Conservation (phyloP, 2,797 vertebrate species). For the Enteromius afrohamiltoni region DNA sequence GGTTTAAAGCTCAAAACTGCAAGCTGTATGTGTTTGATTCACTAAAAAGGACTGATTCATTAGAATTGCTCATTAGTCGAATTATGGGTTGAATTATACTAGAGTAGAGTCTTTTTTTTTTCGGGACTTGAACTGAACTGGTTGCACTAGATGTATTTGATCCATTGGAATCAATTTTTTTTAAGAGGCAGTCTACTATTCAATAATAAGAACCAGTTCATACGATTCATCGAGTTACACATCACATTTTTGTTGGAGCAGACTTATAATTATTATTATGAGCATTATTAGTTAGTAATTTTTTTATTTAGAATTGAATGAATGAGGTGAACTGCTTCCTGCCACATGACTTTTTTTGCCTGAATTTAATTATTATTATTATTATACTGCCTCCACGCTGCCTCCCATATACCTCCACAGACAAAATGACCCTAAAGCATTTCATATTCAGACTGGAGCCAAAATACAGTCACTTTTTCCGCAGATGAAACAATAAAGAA, state of each 20-base stretch:
- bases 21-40: neutral
- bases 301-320: neutral
- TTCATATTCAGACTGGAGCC: neutral
- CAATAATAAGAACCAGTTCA: neutral
- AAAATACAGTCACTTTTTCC: conserved; percentile 2
- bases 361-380: neutral
- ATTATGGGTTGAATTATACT: neutral
- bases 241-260: neutral
- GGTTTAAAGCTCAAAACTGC: neutral
- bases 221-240: neutral
- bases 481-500: conserved; percentile 11
- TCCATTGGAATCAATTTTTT: neutral
- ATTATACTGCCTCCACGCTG: neutral
- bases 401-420: neutral
- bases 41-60: neutral
- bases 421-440: neutral
- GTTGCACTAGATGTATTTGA: neutral
- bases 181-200: neutral
- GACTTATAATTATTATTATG: neutral
- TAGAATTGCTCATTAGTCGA: neutral
- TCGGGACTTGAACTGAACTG: neutral
- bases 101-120: neutral
- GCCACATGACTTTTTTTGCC: neutral
- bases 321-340: neutral
- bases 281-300: neutral